Percentiles rank a stretch among this genome's conserved stretches.
phyloP scores from a whole-genome alignment of 2,113 vertebrate genomes.

The Bettongia penicillata region DNA sequence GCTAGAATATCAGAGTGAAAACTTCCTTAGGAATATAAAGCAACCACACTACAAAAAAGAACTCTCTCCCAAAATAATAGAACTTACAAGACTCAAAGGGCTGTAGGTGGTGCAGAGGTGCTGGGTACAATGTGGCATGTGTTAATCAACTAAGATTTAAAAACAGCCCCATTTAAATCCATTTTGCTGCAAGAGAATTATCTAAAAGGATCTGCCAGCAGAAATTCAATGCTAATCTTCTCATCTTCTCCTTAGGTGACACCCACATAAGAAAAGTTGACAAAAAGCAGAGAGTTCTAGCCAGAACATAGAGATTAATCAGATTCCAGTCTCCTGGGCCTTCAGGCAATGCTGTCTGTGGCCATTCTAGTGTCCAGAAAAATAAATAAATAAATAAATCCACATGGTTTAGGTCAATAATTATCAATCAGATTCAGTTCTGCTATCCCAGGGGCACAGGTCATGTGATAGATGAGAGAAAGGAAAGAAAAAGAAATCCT shows the following conservation, averaged over 20 bases:
- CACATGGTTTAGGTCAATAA: background rate
- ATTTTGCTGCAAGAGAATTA: background rate
- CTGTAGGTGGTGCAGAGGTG: conserved; percentile 9
- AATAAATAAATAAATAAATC: background rate
- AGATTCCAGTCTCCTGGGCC: background rate
- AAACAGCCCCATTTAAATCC: background rate
- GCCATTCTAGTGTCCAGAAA: background rate
- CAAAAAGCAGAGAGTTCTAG: background rate
- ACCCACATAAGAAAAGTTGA: background rate
- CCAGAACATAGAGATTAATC: background rate
- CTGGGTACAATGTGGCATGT: background rate
- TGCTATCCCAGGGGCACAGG: background rate
- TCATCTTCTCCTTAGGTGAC: background rate
- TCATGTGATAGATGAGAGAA: background rate
- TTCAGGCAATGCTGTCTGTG: background rate
- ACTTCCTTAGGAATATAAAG: background rate
- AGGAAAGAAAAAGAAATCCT: background rate
- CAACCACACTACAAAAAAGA: background rate
- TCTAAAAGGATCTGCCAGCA: background rate
- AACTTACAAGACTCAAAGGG: background rate
- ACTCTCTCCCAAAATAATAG: background rate
- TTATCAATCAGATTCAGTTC: background rate
- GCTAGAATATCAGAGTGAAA: background rate
- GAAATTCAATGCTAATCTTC: background rate
- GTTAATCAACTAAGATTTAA: background rate